Evolutionary conservation across 2,888 invertebrate genomes (phyloP).

Genomic region (Eupeodes latifasciatus): DNA sequence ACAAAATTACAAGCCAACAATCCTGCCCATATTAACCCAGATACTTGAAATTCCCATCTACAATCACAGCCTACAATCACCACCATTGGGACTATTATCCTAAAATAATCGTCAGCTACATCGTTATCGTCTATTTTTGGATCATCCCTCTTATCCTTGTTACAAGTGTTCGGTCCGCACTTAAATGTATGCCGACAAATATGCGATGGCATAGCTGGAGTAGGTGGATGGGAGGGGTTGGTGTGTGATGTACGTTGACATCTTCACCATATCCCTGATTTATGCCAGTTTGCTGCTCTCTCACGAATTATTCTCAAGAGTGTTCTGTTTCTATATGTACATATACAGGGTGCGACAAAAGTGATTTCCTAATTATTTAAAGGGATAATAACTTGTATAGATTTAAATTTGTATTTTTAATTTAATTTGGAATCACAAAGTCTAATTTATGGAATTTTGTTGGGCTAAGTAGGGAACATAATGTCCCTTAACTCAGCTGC

Average conservation of each 20-base stretch:
- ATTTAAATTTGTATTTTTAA: no score
- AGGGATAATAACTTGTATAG: no score
- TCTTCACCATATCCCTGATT: slow-evolving; percentile 48
- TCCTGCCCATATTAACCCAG: slow-evolving; percentile 64
- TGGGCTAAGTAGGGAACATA: no score
- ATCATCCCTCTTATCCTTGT: slow-evolving; percentile 38
- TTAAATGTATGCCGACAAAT: slow-evolving; percentile 19
- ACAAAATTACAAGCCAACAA: slow-evolving; percentile 53
- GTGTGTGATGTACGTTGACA: background rate
- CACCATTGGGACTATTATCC: slow-evolving; percentile 54
- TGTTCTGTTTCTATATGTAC: background rate
- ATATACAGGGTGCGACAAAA: no score
- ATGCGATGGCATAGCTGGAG: background rate
- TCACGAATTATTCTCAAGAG: slow-evolving; percentile 20
- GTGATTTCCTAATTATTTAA: no score
- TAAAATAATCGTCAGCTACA: slow-evolving; percentile 49
- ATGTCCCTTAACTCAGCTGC: no score
- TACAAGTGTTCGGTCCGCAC: slow-evolving; percentile 44
- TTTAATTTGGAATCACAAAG: no score
- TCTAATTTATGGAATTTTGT: no score
- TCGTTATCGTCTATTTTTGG: slow-evolving; percentile 61
- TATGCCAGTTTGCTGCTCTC: slow-evolving; percentile 18
- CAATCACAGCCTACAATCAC: slow-evolving; percentile 63
- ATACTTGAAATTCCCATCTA: slow-evolving; percentile 51
- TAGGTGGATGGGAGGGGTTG: background rate